phyloP scores from a whole-genome alignment of 2,797 vertebrate genomes.

The Sebastes glaucus region DNA sequence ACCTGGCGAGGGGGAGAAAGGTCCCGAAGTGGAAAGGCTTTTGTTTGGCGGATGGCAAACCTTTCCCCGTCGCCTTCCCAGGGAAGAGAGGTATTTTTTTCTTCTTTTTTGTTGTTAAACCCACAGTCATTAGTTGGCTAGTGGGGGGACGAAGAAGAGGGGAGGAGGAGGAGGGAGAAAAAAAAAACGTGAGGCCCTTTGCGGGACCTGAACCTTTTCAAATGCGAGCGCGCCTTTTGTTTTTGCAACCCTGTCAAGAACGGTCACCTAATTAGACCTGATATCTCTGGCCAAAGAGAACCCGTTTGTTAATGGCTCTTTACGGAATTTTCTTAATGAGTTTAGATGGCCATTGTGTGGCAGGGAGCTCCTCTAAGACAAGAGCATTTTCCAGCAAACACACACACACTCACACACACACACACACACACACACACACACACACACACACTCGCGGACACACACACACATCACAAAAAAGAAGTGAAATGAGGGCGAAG shows the following conservation, averaged over 20 bases:
- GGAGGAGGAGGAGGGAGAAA: not conserved
- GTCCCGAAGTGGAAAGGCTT: conserved; percentile 88
- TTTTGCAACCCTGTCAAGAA: conserved; percentile 94
- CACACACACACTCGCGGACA: conserved; percentile 15
- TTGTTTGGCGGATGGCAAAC: conserved; percentile 81
- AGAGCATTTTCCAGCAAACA: conserved; percentile 55
- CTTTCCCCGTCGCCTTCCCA: conserved; percentile 78
- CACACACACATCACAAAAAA: conserved; percentile 36
- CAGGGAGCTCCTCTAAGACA: conserved; percentile 83
- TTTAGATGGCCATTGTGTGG: conserved; percentile 94
- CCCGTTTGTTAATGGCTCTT: conserved; percentile 93
- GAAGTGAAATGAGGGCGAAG: conserved; percentile 76
- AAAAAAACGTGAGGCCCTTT: conserved; percentile 85
- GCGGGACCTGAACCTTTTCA: conserved; percentile 92
- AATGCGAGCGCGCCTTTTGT: conserved; percentile 92
- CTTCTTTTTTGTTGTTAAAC: conserved; percentile 76
- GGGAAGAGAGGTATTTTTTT: conserved; percentile 64
- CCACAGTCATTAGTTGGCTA: conserved; percentile 92
- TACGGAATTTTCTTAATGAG: conserved; percentile 97
- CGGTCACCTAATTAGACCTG: conserved; percentile 97
- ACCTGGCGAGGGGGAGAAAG: conserved; percentile 91
- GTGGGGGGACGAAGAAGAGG: conserved; percentile 58
- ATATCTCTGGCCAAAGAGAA: conserved; percentile 86
- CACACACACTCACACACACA: conserved; percentile 46
- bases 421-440: not conserved